These are phyloP conservation scores for Liolophura sinensis DNA, from an alignment of 1,140 invertebrate genomes.

Conservation along the genomic window DNA sequence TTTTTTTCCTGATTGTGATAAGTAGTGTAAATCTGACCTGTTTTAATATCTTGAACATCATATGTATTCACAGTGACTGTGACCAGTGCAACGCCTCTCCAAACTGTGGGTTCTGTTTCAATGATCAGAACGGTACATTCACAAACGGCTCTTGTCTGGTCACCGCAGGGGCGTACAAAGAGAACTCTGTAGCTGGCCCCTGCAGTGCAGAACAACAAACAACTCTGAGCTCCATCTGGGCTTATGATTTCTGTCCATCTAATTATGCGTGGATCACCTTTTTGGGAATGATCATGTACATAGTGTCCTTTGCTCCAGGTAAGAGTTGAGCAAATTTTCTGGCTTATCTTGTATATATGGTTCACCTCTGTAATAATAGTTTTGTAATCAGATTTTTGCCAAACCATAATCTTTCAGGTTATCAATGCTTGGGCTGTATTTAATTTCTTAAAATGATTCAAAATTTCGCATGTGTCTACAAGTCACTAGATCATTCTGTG, in stretches of 20 bases:
- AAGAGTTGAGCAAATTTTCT: background rate
- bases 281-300: background rate
- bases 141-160: conserved; percentile 28
- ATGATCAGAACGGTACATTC: background rate
- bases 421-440: too few relatives aligned
- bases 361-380: too few relatives aligned
- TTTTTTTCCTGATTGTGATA: too few relatives aligned
- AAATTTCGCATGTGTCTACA: too few relatives aligned
- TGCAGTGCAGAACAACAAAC: conserved; percentile 10
- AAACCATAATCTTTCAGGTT: too few relatives aligned
- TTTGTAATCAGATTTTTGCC: too few relatives aligned
- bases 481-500: too few relatives aligned
- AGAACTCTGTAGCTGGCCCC: conserved; percentile 3
- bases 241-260: conserved; percentile 57
- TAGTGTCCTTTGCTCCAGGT: conserved; percentile 59
- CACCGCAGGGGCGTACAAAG: conserved; percentile 8
- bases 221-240: conserved; percentile 31
- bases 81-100: conserved; percentile 40
- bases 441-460: too few relatives aligned
- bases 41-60: too few relatives aligned
- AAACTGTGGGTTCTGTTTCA: conserved; percentile 59
- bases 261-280: conserved; percentile 51
- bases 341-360: too few relatives aligned
- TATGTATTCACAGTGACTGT: conserved; percentile 43
- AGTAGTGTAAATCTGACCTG: too few relatives aligned